Evolutionary conservation across 2,888 invertebrate genomes (phyloP).

Genomic region (Nasonia oneida): DNA sequence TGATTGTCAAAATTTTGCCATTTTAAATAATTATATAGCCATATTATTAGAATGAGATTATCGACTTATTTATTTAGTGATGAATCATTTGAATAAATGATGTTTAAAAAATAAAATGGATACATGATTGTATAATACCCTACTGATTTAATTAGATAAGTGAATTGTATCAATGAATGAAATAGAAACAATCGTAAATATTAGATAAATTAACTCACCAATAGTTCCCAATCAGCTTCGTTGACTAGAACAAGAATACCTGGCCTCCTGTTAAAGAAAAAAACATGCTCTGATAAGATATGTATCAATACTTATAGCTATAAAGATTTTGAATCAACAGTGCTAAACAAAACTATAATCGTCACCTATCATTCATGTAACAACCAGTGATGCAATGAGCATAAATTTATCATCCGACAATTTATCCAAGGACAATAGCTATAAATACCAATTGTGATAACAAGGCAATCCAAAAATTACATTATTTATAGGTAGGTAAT

Average conservation of each 20-base stretch:
- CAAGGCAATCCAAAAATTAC: background rate
- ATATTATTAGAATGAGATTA: too few relatives aligned
- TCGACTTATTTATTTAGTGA: too few relatives aligned
- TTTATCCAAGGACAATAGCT: too few relatives aligned
- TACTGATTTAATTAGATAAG: background rate
- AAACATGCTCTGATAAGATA: conserved; percentile 60
- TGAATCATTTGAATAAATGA: too few relatives aligned
- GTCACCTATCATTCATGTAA: too few relatives aligned
- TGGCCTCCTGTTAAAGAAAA: conserved; percentile 84
- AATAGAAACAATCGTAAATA: background rate
- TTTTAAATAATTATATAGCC: too few relatives aligned
- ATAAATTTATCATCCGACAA: too few relatives aligned
- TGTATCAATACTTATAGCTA: background rate
- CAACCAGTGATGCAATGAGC: too few relatives aligned
- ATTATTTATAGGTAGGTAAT: background rate
- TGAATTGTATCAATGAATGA: background rate
- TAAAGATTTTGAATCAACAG: background rate
- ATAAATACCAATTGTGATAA: background rate
- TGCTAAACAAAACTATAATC: too few relatives aligned
- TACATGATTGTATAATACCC: background rate
- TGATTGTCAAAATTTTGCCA: too few relatives aligned
- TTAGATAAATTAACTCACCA: conserved; percentile 80
- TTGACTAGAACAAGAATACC: conserved; percentile 97
- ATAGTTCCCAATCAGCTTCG: conserved; percentile 97
- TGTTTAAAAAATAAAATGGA: too few relatives aligned